phyloP scores from a whole-genome alignment of 2,113 vertebrate genomes.

The Pseudolaguvia tuberculata region DNA sequence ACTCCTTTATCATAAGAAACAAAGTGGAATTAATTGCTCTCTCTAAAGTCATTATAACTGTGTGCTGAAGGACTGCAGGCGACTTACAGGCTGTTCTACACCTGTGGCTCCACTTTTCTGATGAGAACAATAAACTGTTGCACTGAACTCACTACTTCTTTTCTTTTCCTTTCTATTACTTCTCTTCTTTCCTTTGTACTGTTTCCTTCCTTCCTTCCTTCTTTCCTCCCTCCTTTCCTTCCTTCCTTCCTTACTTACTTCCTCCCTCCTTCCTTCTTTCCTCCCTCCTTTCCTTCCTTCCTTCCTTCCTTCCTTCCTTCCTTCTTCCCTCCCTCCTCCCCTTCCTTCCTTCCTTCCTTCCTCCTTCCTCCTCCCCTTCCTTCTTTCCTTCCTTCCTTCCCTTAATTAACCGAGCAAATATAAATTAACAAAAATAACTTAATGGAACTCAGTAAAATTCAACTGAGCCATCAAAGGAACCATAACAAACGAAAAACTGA shows the following conservation, averaged over 20 bases:
- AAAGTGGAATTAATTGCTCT: constrained; percentile 39
- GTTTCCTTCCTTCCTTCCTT: neutral
- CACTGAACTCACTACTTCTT: neutral
- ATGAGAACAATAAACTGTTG: neutral
- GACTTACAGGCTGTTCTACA: neutral
- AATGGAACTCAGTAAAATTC: no score
- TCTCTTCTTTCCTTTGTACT: neutral
- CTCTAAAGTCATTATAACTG: constrained; percentile 28
- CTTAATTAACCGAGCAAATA: neutral
- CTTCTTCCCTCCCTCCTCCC: neutral
- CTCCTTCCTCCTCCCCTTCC: no score
- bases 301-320: no score
- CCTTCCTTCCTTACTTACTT: neutral
- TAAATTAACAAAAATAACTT: no score
- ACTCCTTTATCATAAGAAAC: constrained; percentile 17
- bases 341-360: neutral
- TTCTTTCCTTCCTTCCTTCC: neutral
- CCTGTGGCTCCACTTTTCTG: neutral
- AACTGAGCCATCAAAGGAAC: no score
- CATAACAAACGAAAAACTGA: no score
- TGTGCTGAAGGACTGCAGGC: neutral
- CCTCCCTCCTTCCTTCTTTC: no score
- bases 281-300: neutral
- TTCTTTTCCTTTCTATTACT: no score
- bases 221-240: no score